Evolutionary conservation across 2,113 vertebrate genomes (phyloP).

Genomic region (Australoheros scitulus): DNA sequence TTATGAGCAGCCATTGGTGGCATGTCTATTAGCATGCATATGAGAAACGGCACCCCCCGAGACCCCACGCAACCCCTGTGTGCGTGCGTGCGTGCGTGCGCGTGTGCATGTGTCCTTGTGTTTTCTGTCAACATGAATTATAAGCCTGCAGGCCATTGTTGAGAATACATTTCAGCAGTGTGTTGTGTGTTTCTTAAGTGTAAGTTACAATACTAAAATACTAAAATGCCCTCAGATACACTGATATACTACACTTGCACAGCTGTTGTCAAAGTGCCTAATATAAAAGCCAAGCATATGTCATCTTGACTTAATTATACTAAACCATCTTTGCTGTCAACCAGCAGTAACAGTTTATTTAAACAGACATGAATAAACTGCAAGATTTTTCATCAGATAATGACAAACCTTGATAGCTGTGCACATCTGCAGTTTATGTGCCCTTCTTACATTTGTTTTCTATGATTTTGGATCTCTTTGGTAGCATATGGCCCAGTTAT

Average conservation of each 20-base stretch:
- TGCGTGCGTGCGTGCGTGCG: constrained; percentile 14
- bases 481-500: not conserved
- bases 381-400: not conserved
- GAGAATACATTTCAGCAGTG: constrained; percentile 10
- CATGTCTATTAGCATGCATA: constrained; percentile 51
- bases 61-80: constrained; percentile 35
- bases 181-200: not conserved
- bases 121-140: constrained; percentile 40
- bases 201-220: constrained; percentile 5
- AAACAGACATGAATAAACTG: not conserved
- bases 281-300: not conserved
- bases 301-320: constrained; percentile 4
- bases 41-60: constrained; percentile 48
- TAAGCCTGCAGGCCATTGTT: constrained; percentile 38
- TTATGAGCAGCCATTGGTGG: constrained; percentile 26
- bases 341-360: not conserved
- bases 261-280: not conserved
- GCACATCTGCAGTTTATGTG: not conserved
- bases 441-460: not conserved
- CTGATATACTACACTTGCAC: not conserved
- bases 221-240: not conserved
- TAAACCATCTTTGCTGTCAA: not conserved
- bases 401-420: not conserved
- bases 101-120: not conserved
- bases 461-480: not conserved